Base-by-base conservation (phyloP, 2,113 vertebrate species). In the Oostethus manadensis region DNA sequence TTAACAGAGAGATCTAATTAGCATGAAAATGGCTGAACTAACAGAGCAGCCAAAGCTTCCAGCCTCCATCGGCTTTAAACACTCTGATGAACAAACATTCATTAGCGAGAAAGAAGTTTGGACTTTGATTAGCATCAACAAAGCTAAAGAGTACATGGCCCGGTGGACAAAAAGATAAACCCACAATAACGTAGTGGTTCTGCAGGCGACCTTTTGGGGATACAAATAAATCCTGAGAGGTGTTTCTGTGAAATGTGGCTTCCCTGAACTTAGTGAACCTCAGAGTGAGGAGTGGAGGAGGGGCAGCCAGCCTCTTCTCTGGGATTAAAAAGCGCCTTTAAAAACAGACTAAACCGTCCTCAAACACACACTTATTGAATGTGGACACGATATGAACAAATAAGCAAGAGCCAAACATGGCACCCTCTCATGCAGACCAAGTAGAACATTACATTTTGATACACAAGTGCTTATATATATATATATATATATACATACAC, bases 21-120 rank as follows among this genome's bases (percentile, higher is more conserved):
- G 74, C 86, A 88, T 83, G 65, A 82, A 62, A 89, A 88, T 64
- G 49, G 68, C 56, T 66, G 1, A 71, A 67, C 78, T 64, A 74
- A 73, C 57, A 16, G 53, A 76, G 66, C 67, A 44, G 46, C 21
- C 54, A 26, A 71, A 73, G 66, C 71, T 78, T 75, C 72, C 73
- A 69, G 71, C 65, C 54, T 58, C 38, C 68, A 68, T 68, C 71
- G 10, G 56, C 66, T 77, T 74, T 64, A 53, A 48, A 51, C 53
- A 5, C 57, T 1, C 38, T 42, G 38, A 42, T 54, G 3, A 48
- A 56, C 1, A 69, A 55, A 50, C 14, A 16, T 43, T 63, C 33
- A 63, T 56, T 70, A 42, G 38, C 14, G 38, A 42, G 38, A 42
- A 66, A 79, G 68, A 40, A 11, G 43, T 64, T 61, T 48, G 5